phyloP scores from a whole-genome alignment of 2,113 vertebrate genomes.

The Bettongia penicillata region DNA sequence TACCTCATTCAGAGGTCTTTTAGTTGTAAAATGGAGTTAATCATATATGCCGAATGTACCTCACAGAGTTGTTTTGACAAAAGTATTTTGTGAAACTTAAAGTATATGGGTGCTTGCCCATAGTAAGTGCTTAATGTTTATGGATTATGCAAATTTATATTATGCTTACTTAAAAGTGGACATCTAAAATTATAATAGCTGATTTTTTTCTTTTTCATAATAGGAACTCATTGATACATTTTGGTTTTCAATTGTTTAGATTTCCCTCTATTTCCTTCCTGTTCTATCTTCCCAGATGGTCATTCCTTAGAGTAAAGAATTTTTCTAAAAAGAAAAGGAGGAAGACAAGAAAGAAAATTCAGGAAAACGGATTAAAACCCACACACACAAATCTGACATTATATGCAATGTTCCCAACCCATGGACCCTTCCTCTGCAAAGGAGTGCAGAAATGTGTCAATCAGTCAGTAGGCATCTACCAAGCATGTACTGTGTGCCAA shows the following conservation, averaged over 20 bases:
- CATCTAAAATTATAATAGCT: background rate
- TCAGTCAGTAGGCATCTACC: background rate
- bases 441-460: background rate
- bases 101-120: background rate
- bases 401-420: background rate
- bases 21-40: background rate
- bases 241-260: background rate
- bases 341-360: background rate
- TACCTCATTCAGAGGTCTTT: background rate
- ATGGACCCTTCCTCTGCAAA: background rate
- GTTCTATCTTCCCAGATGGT: background rate
- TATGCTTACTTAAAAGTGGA: background rate
- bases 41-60: background rate
- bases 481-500: background rate
- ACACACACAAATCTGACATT: background rate
- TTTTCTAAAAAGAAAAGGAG: background rate
- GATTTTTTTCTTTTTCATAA: background rate
- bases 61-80: background rate
- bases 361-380: background rate
- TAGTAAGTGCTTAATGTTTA: background rate
- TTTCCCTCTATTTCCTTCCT: background rate
- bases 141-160: background rate
- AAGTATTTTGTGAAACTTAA: background rate
- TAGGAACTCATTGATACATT: background rate
- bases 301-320: background rate